Percentiles rank a stretch among this genome's conserved stretches.
Evolutionary conservation across 2,888 invertebrate genomes (phyloP).

Genomic region (Sesia bembeciformis): DNA sequence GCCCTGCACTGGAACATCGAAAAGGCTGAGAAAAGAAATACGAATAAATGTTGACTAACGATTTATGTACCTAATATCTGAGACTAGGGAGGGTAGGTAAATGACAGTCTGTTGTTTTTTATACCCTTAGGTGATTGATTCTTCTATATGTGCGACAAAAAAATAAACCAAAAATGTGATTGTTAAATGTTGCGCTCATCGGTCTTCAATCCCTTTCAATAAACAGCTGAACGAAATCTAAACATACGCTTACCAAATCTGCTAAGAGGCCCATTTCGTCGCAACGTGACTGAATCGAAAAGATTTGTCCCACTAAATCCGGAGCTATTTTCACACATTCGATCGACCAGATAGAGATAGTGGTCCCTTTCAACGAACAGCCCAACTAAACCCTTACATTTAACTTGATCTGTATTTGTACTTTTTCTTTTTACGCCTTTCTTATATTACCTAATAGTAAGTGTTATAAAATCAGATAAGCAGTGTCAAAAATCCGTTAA

Average conservation of each 20-base stretch:
- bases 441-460: not conserved
- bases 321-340: conserved; percentile 59
- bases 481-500: no score
- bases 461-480: not conserved
- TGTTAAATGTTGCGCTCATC: no score
- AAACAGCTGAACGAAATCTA: conserved; percentile 47
- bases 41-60: no score
- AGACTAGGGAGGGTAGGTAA: no score
- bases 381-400: conserved; percentile 62
- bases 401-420: conserved; percentile 45
- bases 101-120: no score
- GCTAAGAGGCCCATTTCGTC: conserved; percentile 58
- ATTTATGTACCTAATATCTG: no score
- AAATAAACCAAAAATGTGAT: no score
- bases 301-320: conserved; percentile 69
- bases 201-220: conserved; percentile 40
- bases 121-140: no score
- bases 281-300: conserved; percentile 67
- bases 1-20: no score
- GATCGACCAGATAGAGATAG: conserved; percentile 65
- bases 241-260: conserved; percentile 61
- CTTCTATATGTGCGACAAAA: no score
- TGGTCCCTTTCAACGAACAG: conserved; percentile 54
- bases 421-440: conserved; percentile 23
- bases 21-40: no score